These are phyloP conservation scores for Macroramphosus scolopax DNA, from an alignment of 2,797 vertebrate species.

Conservation along the genomic window DNA sequence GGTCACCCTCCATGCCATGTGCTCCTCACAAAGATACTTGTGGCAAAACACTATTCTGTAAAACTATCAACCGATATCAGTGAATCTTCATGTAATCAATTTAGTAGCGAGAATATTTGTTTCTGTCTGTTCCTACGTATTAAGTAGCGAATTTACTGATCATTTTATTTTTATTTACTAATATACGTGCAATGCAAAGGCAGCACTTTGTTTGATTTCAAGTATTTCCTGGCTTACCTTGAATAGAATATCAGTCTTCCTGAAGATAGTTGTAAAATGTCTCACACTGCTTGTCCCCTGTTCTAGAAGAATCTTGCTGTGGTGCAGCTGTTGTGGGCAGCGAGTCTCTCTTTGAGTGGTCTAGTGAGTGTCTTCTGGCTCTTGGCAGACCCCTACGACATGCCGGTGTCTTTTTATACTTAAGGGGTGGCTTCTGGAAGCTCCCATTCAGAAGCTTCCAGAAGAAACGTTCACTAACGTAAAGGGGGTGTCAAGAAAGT, in stretches of 20 bases:
- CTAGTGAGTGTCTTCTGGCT: constrained; percentile 34
- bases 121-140: not conserved
- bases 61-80: not conserved
- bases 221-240: constrained; percentile 57
- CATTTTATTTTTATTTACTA: not conserved
- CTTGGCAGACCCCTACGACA: constrained; percentile 38
- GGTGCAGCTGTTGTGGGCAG: constrained; percentile 28
- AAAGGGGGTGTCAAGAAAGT: constrained; percentile 41
- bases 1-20: constrained; percentile 71
- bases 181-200: not conserved
- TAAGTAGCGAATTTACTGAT: not conserved
- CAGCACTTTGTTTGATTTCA: not conserved
- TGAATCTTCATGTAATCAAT: not conserved
- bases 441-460: constrained; percentile 77
- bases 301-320: constrained; percentile 22
- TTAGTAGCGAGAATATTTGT: not conserved
- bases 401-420: constrained; percentile 75
- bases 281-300: constrained; percentile 30
- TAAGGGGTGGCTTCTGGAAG: constrained; percentile 72
- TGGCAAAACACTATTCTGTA: not conserved
- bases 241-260: constrained; percentile 28
- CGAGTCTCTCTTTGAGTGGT: constrained; percentile 36
- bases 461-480: constrained; percentile 67
- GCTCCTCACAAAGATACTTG: constrained; percentile 41
- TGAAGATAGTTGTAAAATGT: constrained; percentile 23